Base-by-base conservation (phyloP, 2,113 vertebrate genomes). In the Silurus meridionalis region DNA sequence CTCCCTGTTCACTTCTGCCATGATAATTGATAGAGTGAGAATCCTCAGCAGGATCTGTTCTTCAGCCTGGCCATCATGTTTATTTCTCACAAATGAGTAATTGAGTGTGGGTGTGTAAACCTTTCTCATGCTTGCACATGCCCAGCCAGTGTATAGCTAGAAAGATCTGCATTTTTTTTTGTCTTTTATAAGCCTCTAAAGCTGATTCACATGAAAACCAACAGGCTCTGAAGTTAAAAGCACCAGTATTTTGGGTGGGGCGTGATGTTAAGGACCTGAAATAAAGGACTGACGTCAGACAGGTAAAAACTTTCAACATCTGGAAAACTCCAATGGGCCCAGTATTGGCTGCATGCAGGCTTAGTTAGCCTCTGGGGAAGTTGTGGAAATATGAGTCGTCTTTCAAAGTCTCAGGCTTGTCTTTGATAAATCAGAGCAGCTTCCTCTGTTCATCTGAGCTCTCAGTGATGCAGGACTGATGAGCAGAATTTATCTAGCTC, bases 401-500 rank as follows among this genome's bases (percentile, higher is more conserved):
- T 89, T 89, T 89, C 72, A 89, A 87, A 66, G 80, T 48, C 25
- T 74, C 69, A 63, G 83, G 48, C 63, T 87, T 85, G 67, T 25
- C 55, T 87, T 86, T 87, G 83, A 83, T 78, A 87, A 87, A 89
- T 87, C 86, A 79, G 61, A 71, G 67, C 88, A 64, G 64, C 55
- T 82, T 84, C 85, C 82, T 77, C 50, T n/a, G 82, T 84, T 87
- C 69, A 78, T 89, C 82, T 21, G 67, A 37, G n/a, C 57, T 28
- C 72, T 64, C 74, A 60, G 83, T 50, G 72, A 55, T 60, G 21
- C 21, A n/a, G 60, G 53, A 89, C 48, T 84, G 75, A 84, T 61
- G 52, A 83, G 81, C 66, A 67, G 8, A 25, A 75, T 85, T 52
- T 72, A 50, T 82, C 80, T 11, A 64, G 17, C 77, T 52, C 80